phyloP scores from a whole-genome alignment of 2,113 vertebrate species.

The Phoenicopterus ruber region DNA sequence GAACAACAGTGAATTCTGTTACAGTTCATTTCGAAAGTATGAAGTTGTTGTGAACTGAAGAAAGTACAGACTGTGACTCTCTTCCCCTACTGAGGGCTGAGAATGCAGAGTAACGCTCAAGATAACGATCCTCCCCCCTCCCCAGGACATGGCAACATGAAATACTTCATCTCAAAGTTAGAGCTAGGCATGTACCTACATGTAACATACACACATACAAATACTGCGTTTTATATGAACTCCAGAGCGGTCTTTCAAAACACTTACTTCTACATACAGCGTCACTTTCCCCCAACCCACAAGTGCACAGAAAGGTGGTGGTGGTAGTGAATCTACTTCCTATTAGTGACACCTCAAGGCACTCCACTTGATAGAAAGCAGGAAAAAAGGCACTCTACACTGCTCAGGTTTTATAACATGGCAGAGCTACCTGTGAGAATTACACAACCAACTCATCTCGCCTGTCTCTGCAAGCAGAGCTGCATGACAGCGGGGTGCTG shows the following conservation, averaged over 20 bases:
- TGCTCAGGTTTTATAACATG: rapidly evolving
- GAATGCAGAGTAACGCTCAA: background rate
- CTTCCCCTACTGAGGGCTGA: background rate
- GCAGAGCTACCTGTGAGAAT: background rate
- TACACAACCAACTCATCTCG: rapidly evolving
- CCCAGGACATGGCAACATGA: background rate
- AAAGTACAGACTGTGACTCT: background rate
- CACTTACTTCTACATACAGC: rapidly evolving
- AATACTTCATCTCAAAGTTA: background rate
- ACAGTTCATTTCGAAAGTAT: background rate
- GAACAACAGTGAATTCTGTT: background rate
- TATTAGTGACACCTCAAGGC: rapidly evolving
- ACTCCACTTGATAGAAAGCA: background rate
- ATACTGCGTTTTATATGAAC: background rate
- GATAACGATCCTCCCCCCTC: background rate
- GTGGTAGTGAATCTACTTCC: background rate
- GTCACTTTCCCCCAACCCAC: background rate
- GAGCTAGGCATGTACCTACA: background rate
- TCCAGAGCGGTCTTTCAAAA: background rate
- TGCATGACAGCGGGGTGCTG: background rate
- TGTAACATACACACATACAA: background rate
- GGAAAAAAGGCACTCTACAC: background rate
- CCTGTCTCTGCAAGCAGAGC: background rate
- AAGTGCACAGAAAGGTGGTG: rapidly evolving
- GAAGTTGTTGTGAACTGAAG: background rate